A percentile compares a stretch with the other conserved stretches of the same genome.
Conservation (phyloP, 37 sponge, comb jelly and placozoan genomes). For the Theonella swinhoei region DNA sequence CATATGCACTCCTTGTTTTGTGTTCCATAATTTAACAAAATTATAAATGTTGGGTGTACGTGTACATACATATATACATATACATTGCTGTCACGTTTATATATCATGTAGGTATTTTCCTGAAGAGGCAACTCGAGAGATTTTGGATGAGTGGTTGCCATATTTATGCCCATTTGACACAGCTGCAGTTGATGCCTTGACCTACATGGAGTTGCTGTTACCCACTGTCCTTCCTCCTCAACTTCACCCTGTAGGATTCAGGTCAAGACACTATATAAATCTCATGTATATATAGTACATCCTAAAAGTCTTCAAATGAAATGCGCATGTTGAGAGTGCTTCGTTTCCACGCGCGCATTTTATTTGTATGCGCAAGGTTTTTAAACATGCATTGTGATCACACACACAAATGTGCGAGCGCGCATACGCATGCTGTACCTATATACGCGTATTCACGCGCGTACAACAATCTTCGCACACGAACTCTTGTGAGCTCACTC, state of each 20-base stretch:
- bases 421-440: too few relatives aligned
- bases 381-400: too few relatives aligned
- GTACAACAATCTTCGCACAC: too few relatives aligned
- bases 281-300: too few relatives aligned
- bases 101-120: constrained; percentile 83
- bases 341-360: too few relatives aligned
- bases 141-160: constrained; percentile 91
- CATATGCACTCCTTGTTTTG: not conserved
- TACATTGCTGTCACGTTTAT: not conserved
- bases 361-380: too few relatives aligned
- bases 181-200: constrained; percentile 49
- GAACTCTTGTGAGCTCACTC: too few relatives aligned
- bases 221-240: constrained; percentile 68
- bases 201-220: constrained; percentile 68
- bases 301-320: too few relatives aligned
- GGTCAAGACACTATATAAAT: too few relatives aligned
- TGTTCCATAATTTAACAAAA: not conserved
- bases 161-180: constrained; percentile 78
- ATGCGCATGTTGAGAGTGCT: too few relatives aligned
- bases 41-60: not conserved
- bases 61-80: not conserved
- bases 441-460: too few relatives aligned
- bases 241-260: constrained; percentile 56
- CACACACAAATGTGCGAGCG: too few relatives aligned
- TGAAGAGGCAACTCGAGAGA: constrained; percentile 84